These are phyloP conservation scores for Eristalis intricaria DNA, from an alignment of 2,888 invertebrate genomes.

Conservation along the genomic window DNA sequence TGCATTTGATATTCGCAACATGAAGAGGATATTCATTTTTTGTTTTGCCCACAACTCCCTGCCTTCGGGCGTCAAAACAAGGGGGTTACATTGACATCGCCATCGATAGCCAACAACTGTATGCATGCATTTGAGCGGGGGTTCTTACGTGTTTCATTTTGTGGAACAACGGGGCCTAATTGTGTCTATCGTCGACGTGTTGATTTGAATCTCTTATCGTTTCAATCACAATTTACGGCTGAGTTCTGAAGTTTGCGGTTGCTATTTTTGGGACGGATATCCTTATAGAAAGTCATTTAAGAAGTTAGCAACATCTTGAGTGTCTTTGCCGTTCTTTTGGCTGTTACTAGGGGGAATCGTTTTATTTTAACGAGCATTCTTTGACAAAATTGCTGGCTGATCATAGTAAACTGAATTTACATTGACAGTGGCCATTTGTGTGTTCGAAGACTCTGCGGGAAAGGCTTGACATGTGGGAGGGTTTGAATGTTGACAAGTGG, in stretches of 20 bases:
- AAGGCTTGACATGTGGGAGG: too few relatives aligned
- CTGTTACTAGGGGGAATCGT: neutral
- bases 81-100: neutral
- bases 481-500: too few relatives aligned
- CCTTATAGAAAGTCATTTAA: neutral
- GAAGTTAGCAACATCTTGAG: neutral
- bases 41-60: neutral
- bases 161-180: neutral
- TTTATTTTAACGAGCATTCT: too few relatives aligned
- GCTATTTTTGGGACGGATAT: neutral
- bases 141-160: neutral
- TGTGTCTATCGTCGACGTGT: neutral
- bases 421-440: too few relatives aligned
- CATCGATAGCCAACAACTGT: neutral
- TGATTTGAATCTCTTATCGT: neutral
- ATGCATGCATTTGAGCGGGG: neutral
- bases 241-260: neutral
- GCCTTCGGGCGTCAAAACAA: neutral
- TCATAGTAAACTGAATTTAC: too few relatives aligned
- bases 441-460: too few relatives aligned
- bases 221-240: neutral
- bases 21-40: neutral
- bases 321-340: neutral
- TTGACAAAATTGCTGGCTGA: too few relatives aligned
- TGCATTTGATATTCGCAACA: neutral